phyloP scores from a whole-genome alignment of 1,140 invertebrate species.

The Reticulitermes speratus region DNA sequence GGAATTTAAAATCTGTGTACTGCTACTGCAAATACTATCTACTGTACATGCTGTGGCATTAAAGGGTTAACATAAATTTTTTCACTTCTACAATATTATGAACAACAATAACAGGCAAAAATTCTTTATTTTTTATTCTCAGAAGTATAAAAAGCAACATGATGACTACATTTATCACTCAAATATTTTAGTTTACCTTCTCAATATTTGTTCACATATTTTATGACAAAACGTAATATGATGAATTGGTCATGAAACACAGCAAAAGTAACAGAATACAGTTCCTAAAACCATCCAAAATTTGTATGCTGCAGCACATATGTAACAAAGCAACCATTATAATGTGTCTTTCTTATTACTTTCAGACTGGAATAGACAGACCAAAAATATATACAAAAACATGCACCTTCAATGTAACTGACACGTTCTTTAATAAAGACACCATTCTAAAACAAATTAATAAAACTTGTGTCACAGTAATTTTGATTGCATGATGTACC shows the following conservation, averaged over 20 bases:
- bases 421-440: not conserved
- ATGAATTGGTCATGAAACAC: not conserved
- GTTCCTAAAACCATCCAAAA: slow-evolving; percentile 25
- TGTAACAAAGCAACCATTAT: slow-evolving; percentile 8
- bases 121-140: slow-evolving; percentile 31
- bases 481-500: slow-evolving; percentile 2
- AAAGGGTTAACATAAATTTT: too few relatives aligned
- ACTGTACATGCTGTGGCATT: too few relatives aligned
- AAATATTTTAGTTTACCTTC: slow-evolving; percentile 20
- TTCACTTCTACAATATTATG: too few relatives aligned
- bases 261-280: slow-evolving; percentile 19
- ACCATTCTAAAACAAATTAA: not conserved
- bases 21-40: too few relatives aligned
- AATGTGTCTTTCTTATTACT: slow-evolving; percentile 5
- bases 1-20: too few relatives aligned
- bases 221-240: slow-evolving; percentile 21
- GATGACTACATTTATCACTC: slow-evolving; percentile 32
- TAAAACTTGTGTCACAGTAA: not conserved
- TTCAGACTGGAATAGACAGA: not conserved
- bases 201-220: slow-evolving; percentile 18
- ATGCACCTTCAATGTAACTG: not conserved
- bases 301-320: not conserved
- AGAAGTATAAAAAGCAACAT: slow-evolving; percentile 33
- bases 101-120: slow-evolving; percentile 24
- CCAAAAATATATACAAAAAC: not conserved